Conservation (phyloP, 2,797 vertebrate species). For the Hippoglossus hippoglossus region DNA sequence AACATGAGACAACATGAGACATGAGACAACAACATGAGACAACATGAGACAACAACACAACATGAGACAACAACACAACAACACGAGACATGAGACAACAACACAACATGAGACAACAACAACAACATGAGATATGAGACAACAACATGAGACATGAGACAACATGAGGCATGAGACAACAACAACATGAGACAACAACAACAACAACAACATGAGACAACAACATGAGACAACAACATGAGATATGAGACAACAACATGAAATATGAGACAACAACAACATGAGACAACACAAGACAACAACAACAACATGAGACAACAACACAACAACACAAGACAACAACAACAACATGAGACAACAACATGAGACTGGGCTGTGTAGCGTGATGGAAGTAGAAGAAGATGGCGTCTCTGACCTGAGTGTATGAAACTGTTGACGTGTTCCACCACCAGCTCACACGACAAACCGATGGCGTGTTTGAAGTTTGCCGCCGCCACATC, state of each 20-base stretch:
- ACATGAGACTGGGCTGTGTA: not conserved
- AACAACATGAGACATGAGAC: no score
- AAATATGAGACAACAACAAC: not conserved
- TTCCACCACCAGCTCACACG: slow-evolving; percentile 96
- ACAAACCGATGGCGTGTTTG: slow-evolving; percentile 97
- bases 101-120: no score
- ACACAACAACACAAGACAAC: not conserved
- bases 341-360: not conserved
- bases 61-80: no score
- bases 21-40: no score
- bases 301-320: not conserved
- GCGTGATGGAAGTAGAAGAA: no score
- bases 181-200: not conserved
- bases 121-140: no score
- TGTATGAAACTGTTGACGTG: slow-evolving; percentile 96
- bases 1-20: no score
- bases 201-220: not conserved
- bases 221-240: not conserved
- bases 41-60: no score
- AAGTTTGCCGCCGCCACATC: slow-evolving; percentile 95
- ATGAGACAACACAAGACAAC: not conserved
- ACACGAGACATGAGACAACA: no score
- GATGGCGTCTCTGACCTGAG: slow-evolving; percentile 83
- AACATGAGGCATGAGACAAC: no score
- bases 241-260: not conserved